Evolutionary conservation across 1,140 invertebrate species (phyloP).

Genomic region (Tetramorium simillimum): DNA sequence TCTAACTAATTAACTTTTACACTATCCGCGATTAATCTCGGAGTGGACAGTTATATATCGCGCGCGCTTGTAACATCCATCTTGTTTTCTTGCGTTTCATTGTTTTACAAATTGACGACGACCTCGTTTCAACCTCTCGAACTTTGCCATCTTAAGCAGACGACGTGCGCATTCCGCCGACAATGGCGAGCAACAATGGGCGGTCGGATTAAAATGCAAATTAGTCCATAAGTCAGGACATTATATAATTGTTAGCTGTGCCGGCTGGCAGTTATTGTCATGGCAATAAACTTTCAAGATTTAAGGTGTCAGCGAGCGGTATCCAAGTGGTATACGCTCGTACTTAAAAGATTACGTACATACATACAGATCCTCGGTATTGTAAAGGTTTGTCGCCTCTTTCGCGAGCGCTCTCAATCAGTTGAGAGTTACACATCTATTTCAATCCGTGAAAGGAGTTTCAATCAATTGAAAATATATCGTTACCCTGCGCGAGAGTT

Average conservation of each 20-base stretch:
- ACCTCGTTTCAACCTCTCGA: constrained; percentile 50
- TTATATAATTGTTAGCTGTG: constrained; percentile 72
- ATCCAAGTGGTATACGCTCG: constrained; percentile 10
- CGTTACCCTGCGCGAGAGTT: neutral
- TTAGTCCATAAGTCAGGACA: constrained; percentile 75
- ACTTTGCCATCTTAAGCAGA: constrained; percentile 54
- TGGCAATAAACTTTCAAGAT: constrained; percentile 71
- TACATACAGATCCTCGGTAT: constrained; percentile 14
- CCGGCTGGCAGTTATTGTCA: constrained; percentile 65
- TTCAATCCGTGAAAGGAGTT: neutral
- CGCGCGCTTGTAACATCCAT: neutral
- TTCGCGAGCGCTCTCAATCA: neutral
- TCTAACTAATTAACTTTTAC: constrained; percentile 6
- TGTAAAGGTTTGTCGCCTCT: neutral
- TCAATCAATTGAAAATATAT: neutral
- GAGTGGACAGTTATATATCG: neutral
- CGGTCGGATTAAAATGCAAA: constrained; percentile 77
- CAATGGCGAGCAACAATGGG: constrained; percentile 75
- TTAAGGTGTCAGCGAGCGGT: constrained; percentile 45
- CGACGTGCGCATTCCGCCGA: constrained; percentile 58
- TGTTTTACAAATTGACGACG: constrained; percentile 56
- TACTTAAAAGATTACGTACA: constrained; percentile 58
- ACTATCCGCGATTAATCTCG: neutral
- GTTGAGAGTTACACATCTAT: neutral
- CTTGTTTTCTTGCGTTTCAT: constrained; percentile 16